These are phyloP conservation scores for Corapipo altera DNA, from an alignment of 2,113 vertebrate species.

Conservation along the genomic window DNA sequence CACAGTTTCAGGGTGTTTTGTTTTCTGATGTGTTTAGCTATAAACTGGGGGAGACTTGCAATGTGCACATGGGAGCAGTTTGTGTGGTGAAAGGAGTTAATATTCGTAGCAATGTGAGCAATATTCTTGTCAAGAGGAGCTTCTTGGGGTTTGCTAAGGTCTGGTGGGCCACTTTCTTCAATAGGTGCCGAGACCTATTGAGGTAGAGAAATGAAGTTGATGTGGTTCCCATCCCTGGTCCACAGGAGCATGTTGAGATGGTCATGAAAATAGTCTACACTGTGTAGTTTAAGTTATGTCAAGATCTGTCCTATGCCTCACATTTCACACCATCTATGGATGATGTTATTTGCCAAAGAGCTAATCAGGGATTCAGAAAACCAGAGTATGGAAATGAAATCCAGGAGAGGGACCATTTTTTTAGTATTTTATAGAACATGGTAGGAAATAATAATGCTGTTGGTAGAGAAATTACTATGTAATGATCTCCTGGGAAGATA, in stretches of 20 bases:
- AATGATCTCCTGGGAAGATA: constrained; percentile 78
- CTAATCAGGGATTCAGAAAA: constrained; percentile 71
- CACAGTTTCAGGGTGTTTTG: background rate
- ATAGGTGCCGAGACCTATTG: background rate
- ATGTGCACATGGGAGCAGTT: rapidly evolving
- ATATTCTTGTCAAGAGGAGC: background rate
- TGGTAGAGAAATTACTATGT: constrained; percentile 76
- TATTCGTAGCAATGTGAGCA: rapidly evolving
- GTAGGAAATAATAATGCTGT: constrained; percentile 72
- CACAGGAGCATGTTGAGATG: background rate
- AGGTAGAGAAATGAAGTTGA: background rate
- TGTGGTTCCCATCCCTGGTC: background rate
- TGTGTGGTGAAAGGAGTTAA: background rate
- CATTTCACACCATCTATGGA: constrained; percentile 57
- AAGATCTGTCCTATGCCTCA: constrained; percentile 52
- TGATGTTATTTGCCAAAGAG: constrained; percentile 62
- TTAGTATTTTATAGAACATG: constrained; percentile 71
- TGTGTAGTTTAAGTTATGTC: constrained; percentile 37
- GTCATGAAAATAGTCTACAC: background rate
- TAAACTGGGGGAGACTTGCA: rapidly evolving
- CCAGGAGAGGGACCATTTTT: constrained; percentile 71
- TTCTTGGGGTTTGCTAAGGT: background rate
- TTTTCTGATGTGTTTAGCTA: background rate
- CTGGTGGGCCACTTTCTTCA: background rate
- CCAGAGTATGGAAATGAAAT: constrained; percentile 70